Evolutionary conservation across 2,113 vertebrate species (phyloP).

Genomic region (Conger conger): DNA sequence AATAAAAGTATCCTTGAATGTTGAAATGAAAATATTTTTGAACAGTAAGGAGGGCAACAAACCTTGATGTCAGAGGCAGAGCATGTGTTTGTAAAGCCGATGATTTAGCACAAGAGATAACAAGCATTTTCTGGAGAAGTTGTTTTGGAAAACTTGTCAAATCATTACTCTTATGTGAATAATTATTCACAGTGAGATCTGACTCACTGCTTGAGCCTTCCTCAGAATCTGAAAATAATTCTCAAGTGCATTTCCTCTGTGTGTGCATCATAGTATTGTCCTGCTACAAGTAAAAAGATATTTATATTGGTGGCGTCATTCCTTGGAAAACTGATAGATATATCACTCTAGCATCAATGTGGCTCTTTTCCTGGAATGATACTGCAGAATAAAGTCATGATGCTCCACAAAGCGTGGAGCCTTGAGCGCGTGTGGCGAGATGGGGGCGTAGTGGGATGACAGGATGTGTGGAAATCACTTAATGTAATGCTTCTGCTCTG

Average conservation of each 20-base stretch:
- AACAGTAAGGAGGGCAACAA: not conserved
- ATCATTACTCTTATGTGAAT: not conserved
- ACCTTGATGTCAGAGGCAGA: no score
- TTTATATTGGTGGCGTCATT: not conserved
- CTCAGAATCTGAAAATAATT: not conserved
- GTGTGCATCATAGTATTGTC: not conserved
- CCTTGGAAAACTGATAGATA: not conserved
- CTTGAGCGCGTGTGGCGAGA: not conserved
- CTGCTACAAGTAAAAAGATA: not conserved
- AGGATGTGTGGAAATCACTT: not conserved
- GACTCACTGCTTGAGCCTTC: not conserved
- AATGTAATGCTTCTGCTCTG: not conserved
- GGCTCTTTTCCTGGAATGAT: not conserved
- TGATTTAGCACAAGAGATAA: no score
- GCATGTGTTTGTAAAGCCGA: no score
- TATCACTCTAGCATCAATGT: not conserved
- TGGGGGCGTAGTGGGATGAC: not conserved
- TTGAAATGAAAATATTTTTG: not conserved
- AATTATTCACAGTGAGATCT: not conserved
- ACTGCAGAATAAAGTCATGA: not conserved
- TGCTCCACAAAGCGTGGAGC: not conserved
- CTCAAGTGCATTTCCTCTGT: not conserved
- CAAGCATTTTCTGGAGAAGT: no score
- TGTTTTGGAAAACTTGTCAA: no score
- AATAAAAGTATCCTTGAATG: not conserved